Evolutionary conservation across 2,888 invertebrate genomes (phyloP).

Genomic region (Zhengitettix transpicula): DNA sequence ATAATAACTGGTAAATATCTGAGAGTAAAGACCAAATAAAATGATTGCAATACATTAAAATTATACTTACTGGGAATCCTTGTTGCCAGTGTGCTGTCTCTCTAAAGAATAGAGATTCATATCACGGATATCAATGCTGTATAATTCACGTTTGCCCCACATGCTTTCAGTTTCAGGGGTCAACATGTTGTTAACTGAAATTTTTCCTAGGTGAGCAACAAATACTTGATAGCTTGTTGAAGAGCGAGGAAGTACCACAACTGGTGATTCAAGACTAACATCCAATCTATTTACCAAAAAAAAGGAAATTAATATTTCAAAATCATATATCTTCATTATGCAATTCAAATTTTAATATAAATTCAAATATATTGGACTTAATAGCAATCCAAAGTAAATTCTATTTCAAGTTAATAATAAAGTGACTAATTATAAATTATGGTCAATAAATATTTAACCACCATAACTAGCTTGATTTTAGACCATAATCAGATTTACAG

Average conservation of each 20-base stretch:
- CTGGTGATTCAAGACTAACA: conserved; percentile 76
- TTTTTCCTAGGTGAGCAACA: conserved; percentile 84
- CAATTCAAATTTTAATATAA: too few relatives aligned
- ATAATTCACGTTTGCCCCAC: conserved; percentile 3
- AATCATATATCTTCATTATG: too few relatives aligned
- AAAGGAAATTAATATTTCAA: too few relatives aligned
- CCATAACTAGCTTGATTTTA: too few relatives aligned
- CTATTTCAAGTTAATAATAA: too few relatives aligned
- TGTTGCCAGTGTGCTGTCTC: conserved; percentile 24
- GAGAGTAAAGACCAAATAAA: too few relatives aligned
- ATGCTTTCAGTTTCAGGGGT: conserved; percentile 1
- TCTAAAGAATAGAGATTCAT: conserved; percentile 76
- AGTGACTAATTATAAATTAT: too few relatives aligned
- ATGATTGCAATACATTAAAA: neutral
- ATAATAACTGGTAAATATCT: too few relatives aligned
- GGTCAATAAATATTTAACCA: too few relatives aligned
- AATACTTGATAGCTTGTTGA: conserved; percentile 66
- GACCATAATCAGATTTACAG: too few relatives aligned
- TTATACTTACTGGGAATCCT: neutral
- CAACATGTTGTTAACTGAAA: conserved; percentile 33
- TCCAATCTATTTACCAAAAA: conserved; percentile 38
- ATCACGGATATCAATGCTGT: conserved; percentile 39
- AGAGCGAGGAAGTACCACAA: conserved; percentile 70
- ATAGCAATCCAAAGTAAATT: too few relatives aligned
- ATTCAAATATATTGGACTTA: too few relatives aligned